A percentile compares a stretch with the other conserved stretches of the same genome.
These are phyloP conservation scores for Bradypodion ventrale DNA, from an alignment of 2,797 vertebrate genomes.

Conservation along the genomic window DNA sequence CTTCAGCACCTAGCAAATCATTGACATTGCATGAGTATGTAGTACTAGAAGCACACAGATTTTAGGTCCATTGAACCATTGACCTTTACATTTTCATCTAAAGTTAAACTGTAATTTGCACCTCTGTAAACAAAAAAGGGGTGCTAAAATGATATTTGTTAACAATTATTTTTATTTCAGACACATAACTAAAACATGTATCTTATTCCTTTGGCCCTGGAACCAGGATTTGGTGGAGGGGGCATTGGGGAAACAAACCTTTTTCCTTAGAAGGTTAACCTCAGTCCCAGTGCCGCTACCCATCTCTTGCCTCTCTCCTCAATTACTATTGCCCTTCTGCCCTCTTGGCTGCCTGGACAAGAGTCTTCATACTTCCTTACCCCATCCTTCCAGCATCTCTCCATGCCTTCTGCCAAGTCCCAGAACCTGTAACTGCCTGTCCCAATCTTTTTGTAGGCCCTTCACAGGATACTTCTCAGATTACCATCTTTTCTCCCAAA, in stretches of 20 bases:
- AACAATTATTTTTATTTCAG: constrained; percentile 28
- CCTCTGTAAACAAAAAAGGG: constrained; percentile 26
- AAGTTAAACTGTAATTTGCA: neutral
- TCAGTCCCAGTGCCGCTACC: neutral
- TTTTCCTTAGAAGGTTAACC: neutral
- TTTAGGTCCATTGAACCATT: neutral
- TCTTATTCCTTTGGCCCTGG: neutral
- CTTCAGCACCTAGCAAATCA: neutral
- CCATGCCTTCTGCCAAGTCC: neutral
- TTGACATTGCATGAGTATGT: neutral
- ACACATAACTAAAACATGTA: neutral
- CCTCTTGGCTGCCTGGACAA: neutral
- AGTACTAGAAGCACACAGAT: neutral
- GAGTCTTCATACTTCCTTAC: neutral
- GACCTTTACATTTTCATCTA: neutral
- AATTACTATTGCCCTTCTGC: neutral
- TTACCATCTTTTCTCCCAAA: neutral
- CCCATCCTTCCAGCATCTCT: neutral
- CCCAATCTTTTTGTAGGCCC: neutral
- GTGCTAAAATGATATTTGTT: constrained; percentile 32
- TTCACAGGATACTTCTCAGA: neutral
- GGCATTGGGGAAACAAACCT: neutral
- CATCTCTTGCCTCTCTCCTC: neutral
- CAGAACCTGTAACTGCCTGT: neutral
- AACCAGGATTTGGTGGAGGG: neutral